phyloP scores from a whole-genome alignment of 2,113 vertebrate species.

The Zingel zingel region DNA sequence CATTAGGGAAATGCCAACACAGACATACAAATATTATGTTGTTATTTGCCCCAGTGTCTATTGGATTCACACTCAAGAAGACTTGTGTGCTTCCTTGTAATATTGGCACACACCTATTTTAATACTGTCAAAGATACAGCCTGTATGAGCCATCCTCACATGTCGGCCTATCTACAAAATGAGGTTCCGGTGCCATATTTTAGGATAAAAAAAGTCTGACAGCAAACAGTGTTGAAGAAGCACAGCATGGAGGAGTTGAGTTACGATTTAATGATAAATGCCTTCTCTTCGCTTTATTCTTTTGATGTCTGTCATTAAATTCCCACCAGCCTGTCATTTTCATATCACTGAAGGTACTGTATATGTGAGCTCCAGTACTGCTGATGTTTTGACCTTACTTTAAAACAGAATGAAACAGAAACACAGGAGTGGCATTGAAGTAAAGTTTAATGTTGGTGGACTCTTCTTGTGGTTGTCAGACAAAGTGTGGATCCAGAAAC shows the following conservation, averaged over 20 bases:
- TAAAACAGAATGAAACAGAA: neutral
- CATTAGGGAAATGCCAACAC: conserved; percentile 15
- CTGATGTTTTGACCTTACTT: neutral
- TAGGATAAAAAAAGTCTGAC: neutral
- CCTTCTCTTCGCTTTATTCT: conserved; percentile 10
- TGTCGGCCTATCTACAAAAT: neutral
- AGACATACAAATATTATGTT: neutral
- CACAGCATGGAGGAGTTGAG: neutral
- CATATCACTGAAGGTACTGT: neutral
- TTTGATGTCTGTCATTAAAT: conserved; percentile 33
- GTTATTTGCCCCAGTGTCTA: neutral
- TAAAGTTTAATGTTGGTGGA: neutral
- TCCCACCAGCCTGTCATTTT: conserved; percentile 3
- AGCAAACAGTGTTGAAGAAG: neutral
- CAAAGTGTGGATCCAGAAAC: neutral
- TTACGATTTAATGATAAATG: conserved; percentile 35
- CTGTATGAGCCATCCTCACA: neutral
- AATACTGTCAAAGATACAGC: neutral
- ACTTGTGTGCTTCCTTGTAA: neutral
- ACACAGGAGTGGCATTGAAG: neutral
- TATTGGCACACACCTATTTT: neutral
- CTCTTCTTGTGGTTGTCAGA: neutral
- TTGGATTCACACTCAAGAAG: conserved; percentile 1
- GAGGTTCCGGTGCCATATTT: neutral
- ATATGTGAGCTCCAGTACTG: neutral